Evolutionary conservation across 2,888 invertebrate species (phyloP).

Genomic region (Tetramorium bicarinatum): DNA sequence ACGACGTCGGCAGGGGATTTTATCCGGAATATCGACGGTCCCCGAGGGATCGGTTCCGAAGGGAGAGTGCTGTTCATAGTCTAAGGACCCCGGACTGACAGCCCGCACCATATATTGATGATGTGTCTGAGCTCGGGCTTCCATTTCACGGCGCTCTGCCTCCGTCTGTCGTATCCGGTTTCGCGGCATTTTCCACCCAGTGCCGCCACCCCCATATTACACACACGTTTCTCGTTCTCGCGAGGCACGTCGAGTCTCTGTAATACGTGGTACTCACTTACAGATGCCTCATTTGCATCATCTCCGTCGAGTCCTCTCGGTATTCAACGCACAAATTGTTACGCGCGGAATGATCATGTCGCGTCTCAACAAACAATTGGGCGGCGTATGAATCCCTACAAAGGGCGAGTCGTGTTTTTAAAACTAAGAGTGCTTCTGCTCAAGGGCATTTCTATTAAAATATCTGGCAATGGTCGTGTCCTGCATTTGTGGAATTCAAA

Average conservation of each 20-base stretch:
- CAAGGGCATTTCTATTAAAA: neutral
- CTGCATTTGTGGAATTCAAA: neutral
- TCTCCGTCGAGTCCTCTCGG: constrained; percentile 12
- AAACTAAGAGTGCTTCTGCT: neutral
- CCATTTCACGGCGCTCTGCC: constrained; percentile 77
- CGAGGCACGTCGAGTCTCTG: constrained; percentile 36
- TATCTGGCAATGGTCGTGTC: neutral
- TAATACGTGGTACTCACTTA: constrained; percentile 40
- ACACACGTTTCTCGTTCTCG: constrained; percentile 38
- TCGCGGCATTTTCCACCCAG: constrained; percentile 61
- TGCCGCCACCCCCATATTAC: constrained; percentile 28
- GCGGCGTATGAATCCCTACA: neutral
- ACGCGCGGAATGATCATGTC: constrained; percentile 5
- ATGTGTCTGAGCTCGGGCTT: constrained; percentile 72
- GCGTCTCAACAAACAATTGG: too few relatives aligned
- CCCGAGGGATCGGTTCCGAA: constrained; percentile 62
- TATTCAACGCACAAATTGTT: constrained; percentile 34
- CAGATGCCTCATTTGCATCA: constrained; percentile 44
- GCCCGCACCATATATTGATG: constrained; percentile 71
- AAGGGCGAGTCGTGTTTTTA: neutral
- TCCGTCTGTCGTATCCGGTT: constrained; percentile 72
- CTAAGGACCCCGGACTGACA: constrained; percentile 73
- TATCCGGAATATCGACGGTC: constrained; percentile 60
- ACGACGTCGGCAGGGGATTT: constrained; percentile 33
- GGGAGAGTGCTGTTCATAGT: constrained; percentile 67